phyloP scores from a whole-genome alignment of 2,797 vertebrate species.

The Sphaeramia orbicularis region DNA sequence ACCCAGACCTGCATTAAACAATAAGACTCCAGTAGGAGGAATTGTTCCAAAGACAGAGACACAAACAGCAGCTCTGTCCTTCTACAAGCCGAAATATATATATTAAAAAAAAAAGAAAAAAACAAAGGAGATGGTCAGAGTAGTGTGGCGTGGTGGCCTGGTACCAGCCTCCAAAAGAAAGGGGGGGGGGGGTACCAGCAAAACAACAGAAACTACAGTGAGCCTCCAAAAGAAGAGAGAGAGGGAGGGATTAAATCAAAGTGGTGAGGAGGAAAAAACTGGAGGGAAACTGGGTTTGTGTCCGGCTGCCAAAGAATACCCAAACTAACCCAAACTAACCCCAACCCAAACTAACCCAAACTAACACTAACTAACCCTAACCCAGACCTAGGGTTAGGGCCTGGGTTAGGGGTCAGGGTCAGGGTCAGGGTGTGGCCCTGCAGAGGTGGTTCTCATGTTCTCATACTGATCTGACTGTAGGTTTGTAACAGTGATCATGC shows the following conservation, averaged over 20 bases:
- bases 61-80: conserved; percentile 49
- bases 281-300: neutral
- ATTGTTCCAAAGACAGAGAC: neutral
- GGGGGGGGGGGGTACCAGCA: too few relatives aligned
- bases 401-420: too few relatives aligned
- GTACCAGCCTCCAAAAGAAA: too few relatives aligned
- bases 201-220: conserved; percentile 62
- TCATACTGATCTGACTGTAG: too few relatives aligned
- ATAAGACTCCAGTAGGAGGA: neutral
- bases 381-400: too few relatives aligned
- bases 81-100: conserved; percentile 5
- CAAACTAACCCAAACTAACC: too few relatives aligned
- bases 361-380: too few relatives aligned
- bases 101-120: conserved; percentile 46
- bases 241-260: conserved; percentile 13
- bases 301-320: neutral
- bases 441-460: too few relatives aligned
- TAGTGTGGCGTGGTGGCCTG: conserved; percentile 53
- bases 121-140: conserved; percentile 65
- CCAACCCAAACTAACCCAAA: too few relatives aligned
- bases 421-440: too few relatives aligned
- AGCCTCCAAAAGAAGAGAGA: conserved; percentile 11
- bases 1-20: too few relatives aligned
- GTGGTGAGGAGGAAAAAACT: conserved; percentile 14
- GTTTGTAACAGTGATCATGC: too few relatives aligned